phyloP scores from a whole-genome alignment of 2,888 invertebrate genomes.

The Hetaerina titia region DNA sequence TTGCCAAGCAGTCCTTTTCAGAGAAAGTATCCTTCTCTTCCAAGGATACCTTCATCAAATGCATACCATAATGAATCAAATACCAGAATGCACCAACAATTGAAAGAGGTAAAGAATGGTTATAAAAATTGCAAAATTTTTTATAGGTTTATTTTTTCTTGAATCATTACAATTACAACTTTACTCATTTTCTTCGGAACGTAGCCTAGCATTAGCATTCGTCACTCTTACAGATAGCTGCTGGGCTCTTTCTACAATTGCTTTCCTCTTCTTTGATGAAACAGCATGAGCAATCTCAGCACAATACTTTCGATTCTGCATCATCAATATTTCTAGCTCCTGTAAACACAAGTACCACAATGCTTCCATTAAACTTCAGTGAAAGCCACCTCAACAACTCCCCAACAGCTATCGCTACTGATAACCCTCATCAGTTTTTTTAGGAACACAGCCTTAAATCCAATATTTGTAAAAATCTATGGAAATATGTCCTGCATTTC shows the following conservation, averaged over 20 bases:
- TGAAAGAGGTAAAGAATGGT: background rate
- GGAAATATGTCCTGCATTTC: too few species aligned
- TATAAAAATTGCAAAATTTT: background rate
- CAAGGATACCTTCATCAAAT: too few species aligned
- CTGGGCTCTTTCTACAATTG: slow-evolving; percentile 97
- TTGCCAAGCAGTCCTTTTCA: too few species aligned
- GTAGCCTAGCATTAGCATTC: slow-evolving; percentile 96
- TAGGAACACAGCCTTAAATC: background rate
- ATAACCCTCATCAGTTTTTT: background rate
- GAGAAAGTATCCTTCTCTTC: too few species aligned
- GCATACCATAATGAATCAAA: too few species aligned
- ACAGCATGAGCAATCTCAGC: slow-evolving; percentile 99
- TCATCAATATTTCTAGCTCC: slow-evolving; percentile 98
- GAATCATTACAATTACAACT: slow-evolving; percentile 70
- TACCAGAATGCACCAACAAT: too few species aligned
- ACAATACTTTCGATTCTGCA: slow-evolving; percentile 98
- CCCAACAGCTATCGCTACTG: background rate
- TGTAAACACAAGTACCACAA: slow-evolving; percentile 76
- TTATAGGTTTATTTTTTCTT: slow-evolving; percentile 63
- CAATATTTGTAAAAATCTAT: background rate
- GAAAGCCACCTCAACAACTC: background rate
- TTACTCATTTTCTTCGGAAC: slow-evolving; percentile 99
- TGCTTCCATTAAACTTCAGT: background rate
- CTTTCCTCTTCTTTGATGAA: slow-evolving; percentile 97
- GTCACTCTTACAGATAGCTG: slow-evolving; percentile 97